Conservation (phyloP, 2,888 invertebrate genomes). For the Aspidiotus destructor region DNA sequence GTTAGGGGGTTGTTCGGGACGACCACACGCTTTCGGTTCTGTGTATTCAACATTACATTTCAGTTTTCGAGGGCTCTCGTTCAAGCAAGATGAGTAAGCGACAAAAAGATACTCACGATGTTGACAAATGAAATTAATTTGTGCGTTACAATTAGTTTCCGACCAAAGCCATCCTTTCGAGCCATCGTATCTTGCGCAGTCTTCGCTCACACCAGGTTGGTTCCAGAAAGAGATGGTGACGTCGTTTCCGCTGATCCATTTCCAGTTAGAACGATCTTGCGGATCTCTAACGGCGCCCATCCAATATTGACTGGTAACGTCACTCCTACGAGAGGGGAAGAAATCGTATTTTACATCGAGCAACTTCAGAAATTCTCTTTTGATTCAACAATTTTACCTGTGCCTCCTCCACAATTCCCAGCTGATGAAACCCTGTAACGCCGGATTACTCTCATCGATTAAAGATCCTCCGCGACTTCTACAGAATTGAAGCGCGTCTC, state of each 20-base stretch:
- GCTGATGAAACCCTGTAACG: slow-evolving; percentile 84
- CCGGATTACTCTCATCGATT: slow-evolving; percentile 86
- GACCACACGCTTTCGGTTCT: slow-evolving; percentile 84
- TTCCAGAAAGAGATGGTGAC: slow-evolving; percentile 89
- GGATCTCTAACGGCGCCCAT: slow-evolving; percentile 84
- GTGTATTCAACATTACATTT: slow-evolving; percentile 33
- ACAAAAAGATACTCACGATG: slow-evolving; percentile 67
- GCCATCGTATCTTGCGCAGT: slow-evolving; percentile 83
- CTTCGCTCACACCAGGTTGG: slow-evolving; percentile 68
- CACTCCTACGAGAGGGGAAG: slow-evolving; percentile 52
- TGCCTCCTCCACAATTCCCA: slow-evolving; percentile 90
- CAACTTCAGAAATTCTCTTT: not conserved
- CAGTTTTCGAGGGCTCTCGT: not conserved
- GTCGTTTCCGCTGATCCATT: slow-evolving; percentile 81
- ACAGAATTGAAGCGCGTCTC: slow-evolving; percentile 71
- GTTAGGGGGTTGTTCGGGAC: slow-evolving; percentile 86
- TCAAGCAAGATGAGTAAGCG: not conserved
- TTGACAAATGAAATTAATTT: slow-evolving; percentile 83
- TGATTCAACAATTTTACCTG: slow-evolving; percentile 32
- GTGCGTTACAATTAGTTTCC: slow-evolving; percentile 74
- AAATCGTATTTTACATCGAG: not conserved
- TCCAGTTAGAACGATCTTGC: slow-evolving; percentile 68
- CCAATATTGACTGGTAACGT: slow-evolving; percentile 88
- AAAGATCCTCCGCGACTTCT: slow-evolving; percentile 70
- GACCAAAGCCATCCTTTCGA: slow-evolving; percentile 93